Conservation (phyloP, 2,888 invertebrate genomes). For the Dromius quadrimaculatus region DNA sequence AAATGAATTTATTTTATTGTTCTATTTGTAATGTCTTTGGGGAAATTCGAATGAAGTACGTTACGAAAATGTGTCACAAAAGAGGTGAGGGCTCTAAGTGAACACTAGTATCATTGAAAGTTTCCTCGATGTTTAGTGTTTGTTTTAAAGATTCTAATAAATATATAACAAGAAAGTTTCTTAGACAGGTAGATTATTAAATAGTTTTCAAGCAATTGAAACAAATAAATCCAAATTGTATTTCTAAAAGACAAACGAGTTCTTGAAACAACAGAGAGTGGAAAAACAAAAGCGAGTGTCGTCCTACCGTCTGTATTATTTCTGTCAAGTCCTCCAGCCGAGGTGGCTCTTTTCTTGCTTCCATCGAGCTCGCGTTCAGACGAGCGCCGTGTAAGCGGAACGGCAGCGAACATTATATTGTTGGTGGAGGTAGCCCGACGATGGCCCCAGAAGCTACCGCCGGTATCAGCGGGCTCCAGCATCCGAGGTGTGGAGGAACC, state of each 20-base stretch:
- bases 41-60: too few relatives aligned
- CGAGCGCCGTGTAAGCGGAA: conserved; percentile 83
- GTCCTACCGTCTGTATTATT: conserved; percentile 73
- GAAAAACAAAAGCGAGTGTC: too few relatives aligned
- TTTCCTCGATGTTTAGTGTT: too few relatives aligned
- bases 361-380: conserved; percentile 85
- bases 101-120: too few relatives aligned
- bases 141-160: too few relatives aligned
- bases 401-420: conserved; percentile 83
- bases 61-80: too few relatives aligned
- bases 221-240: conserved; percentile 15
- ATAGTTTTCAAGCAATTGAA: too few relatives aligned
- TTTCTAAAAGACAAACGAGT: neutral
- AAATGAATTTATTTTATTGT: too few relatives aligned
- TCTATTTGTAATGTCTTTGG: too few relatives aligned
- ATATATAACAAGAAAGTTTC: neutral
- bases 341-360: conserved; percentile 82
- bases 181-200: neutral
- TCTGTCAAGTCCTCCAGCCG: conserved; percentile 79
- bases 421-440: conserved; percentile 91
- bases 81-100: too few relatives aligned
- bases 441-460: conserved; percentile 86
- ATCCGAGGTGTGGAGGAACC: conserved; percentile 92
- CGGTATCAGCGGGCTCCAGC: conserved; percentile 84
- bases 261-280: too few relatives aligned